Base-by-base conservation (phyloP, 2,888 invertebrate genomes). In the Cryptocheilus praepositus region DNA sequence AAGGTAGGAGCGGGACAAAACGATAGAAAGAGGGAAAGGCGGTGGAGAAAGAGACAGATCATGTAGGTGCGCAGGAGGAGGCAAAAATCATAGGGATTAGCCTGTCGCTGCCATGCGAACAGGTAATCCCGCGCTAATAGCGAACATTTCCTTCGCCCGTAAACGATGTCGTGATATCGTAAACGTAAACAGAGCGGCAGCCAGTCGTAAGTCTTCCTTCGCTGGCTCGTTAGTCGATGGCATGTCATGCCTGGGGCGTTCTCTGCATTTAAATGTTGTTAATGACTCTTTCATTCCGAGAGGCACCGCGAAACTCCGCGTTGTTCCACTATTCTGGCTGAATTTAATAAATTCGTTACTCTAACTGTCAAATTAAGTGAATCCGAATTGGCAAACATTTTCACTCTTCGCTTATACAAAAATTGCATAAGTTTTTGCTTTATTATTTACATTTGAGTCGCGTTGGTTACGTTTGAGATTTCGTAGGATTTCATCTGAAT, bases 251-350 rank as follows among this genome's bases (percentile, higher is more conserved):
- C 71, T 69, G 61, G 68, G 67, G 71, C 76, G 67, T 75, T 73
- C 66, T 68, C 73, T 61, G 73, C 77, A 77, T 81, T 82, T 80
- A 80, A 83, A 83, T 78, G 75, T 75, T 77, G 81, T 82, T 83
- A 82, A 83, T 80, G 78, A 79, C 73, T 78, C 74, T 79, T 78
- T 72, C 71, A 74, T 75, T 71, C 64, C 70, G 46, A 70, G 57
- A 73, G 61, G 53, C 64, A 45, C 25, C 55, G 18, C n/a, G 16
- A 19, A 3, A 3, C 43, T 22, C 4, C 36, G 15, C 36, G 36
- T 45, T 36, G 25, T 60, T 21, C 28, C 56, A 46, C 64, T 25
- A 36, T 54, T 57, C 53, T 11, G 36, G 13, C 7, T 4, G 11
- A 36, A 7, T 36, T 36, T 7, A 7, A 7, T 1, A 11, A 36